Evolutionary conservation across 2,888 invertebrate genomes (phyloP).

Genomic region (Germaria angustata): DNA sequence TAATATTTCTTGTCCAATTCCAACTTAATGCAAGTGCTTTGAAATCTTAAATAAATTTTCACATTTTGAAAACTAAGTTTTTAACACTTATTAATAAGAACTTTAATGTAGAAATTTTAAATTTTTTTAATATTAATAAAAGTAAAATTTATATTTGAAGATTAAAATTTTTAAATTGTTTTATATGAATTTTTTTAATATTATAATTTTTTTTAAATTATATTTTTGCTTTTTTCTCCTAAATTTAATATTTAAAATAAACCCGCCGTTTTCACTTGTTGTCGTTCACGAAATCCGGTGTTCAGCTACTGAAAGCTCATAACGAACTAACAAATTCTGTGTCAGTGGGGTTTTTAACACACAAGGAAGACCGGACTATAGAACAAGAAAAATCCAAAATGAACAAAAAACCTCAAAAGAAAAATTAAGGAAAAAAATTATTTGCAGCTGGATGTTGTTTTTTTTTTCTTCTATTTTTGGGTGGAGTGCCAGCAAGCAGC

Average conservation of each 20-base stretch:
- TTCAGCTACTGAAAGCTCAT: constrained; percentile 69
- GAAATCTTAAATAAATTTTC: no score
- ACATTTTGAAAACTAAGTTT: no score
- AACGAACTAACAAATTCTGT: constrained; percentile 67
- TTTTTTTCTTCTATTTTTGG: constrained; percentile 37
- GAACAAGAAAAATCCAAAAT: neutral
- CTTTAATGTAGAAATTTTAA: no score
- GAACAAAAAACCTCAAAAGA: constrained; percentile 16
- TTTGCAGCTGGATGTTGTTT: constrained; percentile 34
- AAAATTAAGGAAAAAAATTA: neutral
- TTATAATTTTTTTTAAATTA: neutral
- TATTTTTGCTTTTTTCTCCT: constrained; percentile 9
- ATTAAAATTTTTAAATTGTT: neutral
- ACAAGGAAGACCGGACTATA: constrained; percentile 33
- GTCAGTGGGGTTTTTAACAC: constrained; percentile 60
- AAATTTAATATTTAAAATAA: constrained; percentile 40
- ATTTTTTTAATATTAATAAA: no score
- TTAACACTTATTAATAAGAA: no score
- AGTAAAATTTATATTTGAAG: neutral
- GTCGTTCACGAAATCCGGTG: constrained; percentile 47
- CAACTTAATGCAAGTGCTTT: no score
- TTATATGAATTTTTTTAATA: no score
- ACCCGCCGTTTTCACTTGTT: constrained; percentile 37
- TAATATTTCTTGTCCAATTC: no score
- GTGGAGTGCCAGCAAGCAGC: constrained; percentile 52